Evolutionary conservation across 2,888 invertebrate genomes (phyloP).

Genomic region (Deilephila porcellus): DNA sequence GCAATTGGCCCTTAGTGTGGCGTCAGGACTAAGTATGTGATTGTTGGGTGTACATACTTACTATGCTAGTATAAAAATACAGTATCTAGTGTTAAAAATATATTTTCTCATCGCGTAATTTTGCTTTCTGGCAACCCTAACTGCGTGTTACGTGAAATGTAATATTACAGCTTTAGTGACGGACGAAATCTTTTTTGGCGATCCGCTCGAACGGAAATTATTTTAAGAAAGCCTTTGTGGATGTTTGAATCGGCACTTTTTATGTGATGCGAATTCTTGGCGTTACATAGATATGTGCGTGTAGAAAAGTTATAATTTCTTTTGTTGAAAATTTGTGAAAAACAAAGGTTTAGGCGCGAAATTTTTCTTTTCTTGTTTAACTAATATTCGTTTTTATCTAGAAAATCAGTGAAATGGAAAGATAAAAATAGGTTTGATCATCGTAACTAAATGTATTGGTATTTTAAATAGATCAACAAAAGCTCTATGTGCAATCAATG

Average conservation of each 20-base stretch:
- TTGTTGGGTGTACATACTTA: too few species aligned
- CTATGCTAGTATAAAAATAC: too few species aligned
- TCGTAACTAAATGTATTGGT: too few species aligned
- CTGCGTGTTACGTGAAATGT: slow-evolving; percentile 44
- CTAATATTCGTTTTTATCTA: background rate
- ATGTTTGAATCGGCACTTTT: slow-evolving; percentile 26
- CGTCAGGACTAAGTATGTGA: too few species aligned
- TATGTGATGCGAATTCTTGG: slow-evolving; percentile 24
- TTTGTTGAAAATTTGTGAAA: background rate
- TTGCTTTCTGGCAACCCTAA: slow-evolving; percentile 24
- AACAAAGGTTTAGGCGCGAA: background rate
- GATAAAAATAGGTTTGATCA: too few species aligned
- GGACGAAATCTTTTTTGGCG: slow-evolving; percentile 30
- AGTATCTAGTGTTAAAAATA: background rate
- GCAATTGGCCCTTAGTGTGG: too few species aligned
- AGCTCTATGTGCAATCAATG: too few species aligned
- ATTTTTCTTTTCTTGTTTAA: too few species aligned
- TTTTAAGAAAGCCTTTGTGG: slow-evolving; percentile 30
- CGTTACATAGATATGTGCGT: background rate
- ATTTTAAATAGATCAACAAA: too few species aligned
- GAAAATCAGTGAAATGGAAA: too few species aligned
- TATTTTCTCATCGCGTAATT: background rate
- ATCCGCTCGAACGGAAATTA: slow-evolving; percentile 30
- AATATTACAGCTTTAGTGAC: slow-evolving; percentile 41
- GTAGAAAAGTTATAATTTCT: slow-evolving; percentile 1